Base-by-base conservation (phyloP, 2,797 vertebrate genomes). In the Buphagus erythrorhynchus region DNA sequence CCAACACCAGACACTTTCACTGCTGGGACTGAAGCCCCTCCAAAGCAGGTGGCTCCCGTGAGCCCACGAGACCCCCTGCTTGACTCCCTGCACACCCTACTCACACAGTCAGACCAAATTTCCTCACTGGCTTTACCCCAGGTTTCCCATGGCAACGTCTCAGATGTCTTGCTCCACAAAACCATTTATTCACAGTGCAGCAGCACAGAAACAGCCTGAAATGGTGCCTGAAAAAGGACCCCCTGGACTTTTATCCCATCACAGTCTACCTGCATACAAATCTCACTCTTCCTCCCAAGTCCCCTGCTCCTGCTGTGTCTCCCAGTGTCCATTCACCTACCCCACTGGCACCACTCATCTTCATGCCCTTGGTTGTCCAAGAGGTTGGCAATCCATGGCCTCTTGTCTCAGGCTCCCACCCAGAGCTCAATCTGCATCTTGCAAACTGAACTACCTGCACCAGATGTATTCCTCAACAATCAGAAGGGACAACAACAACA, bases 31-130 rank as follows among this genome's bases (percentile, higher is more conserved):
- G 26, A 67, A 74, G 55, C 18, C 35, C 16, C 22, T 17, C n/a
- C 26, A 42, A 11, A 62, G 28, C 22, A n/a, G 25, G 31, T 0
- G 0, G 25, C 29, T 67, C 16, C 33, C 0, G 2, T 16, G 59
- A 58, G n/a, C 43, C 20, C 11, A 38, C 0, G 1, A 40, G 48
- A 62, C 4, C 31, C 31, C 11, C 28, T 12, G 36, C 28, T 18
- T 25, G 36, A 62, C 24, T 43, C 36, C 42, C 16, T 29, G 38
- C 52, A 66, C 6, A 52, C 3, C 38, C 38, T 36, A 25, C 9
- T 62, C 11, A 36, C 68, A 65, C 20, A 49, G 19, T 43, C 31
- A 49, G 13, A 49, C 71, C n/a, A 75, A 13, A 16, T n/a, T 49
- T 55, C 15, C 49, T 28, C 35, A 55, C 42, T 48, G 26, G 26